Evolutionary conservation across 2,888 invertebrate species (phyloP), one percentile per base, ranked within the genome.

Genomic region (Eupithecia vulgata): DNA sequence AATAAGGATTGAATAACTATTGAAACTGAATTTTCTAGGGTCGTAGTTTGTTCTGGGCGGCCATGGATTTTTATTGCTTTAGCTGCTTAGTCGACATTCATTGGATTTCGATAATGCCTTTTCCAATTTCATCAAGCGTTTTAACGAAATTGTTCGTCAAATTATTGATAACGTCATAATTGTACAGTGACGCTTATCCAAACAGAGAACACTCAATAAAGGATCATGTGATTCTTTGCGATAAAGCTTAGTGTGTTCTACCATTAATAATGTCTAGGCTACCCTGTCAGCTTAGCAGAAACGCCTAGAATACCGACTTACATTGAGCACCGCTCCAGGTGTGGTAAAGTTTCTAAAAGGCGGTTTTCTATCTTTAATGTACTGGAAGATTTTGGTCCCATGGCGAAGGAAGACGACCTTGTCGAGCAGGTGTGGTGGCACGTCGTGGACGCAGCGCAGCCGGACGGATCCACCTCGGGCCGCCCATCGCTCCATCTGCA

Each of bases 311-410:
- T 37, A 30, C 4, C 30, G 1, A 96, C 97, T 96, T 93, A 97
- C 97, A 90, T 97, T 97, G 76, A 97, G 95, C 82, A 95, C 95
- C 70, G 96, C 97, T 75, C 97, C 97, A n/a, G 95, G 95, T 72
- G 95, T 95, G 57, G 95, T 95, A 85, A 95, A 96, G 88, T 96
- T 95, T 84, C 94, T 95, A 86, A 96, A 97, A 71, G 97, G 97
- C 80, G 97, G 97, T 87, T 95, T 96, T 76, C 97, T 95, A 81
- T 97, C 96, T 84, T 96, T 96, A 87, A 97, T 96, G 89, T 96
- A 97, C 92, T 97, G 97, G 90, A 97, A 97, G 93, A 97, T 96
- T 93, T 97, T 97, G 86, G 95, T 95, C 81, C 95, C 95, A 81
- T 95, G 95, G 80, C 96, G 95, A 71, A 96, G 94, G 95, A 96